Evolutionary conservation across 2,797 vertebrate genomes (phyloP), one percentile per base, ranked within the genome.

Genomic region (Heterohyrax brucei): DNA sequence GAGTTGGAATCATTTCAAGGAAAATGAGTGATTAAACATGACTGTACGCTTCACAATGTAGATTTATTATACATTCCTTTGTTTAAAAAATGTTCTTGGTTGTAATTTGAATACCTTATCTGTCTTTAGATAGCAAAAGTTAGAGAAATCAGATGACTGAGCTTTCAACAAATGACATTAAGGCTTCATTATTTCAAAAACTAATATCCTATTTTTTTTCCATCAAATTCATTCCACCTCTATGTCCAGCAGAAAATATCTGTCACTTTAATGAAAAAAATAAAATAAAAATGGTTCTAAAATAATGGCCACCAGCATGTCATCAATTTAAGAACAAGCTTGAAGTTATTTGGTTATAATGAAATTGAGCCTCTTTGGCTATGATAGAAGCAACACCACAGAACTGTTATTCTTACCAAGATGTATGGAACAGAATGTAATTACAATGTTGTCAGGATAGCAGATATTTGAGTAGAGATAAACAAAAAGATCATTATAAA

Each of bases 211-310:
- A 22, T 78, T 92, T 66, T 59, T 75, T 91, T 3, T n/a, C 62
- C 72, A 10, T 62, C 76, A 39, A 56, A 83, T 59, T 61, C 19
- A 94, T 62, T 77, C 10, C 21, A 86, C 3, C 16, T 78, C 39
- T 72, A 53, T 66, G 19, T 80, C 76, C 59, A 77, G 46, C 10
- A 93, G 33, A 95, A 94, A 66, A 73, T 78, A 78, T 70, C 48
- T 81, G 3, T 88, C 56, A 86, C 26, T 82, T 90, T 50, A 96
- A 64, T 95, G n/a, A 66, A 66, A 30, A 76, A 81, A 96, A 81
- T 92, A 90, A 13, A 97, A 91, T 94, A 94, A 93, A 93, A 85
- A 87, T 79, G 30, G 24, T 87, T 94, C 53, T 89, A 89, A 56
- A 75, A 7, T 78, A 87, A 59, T 95, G 48, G 21, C 10, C 62